These are phyloP conservation scores for Fragum sueziense DNA, from an alignment of 2,888 invertebrate genomes.

Conservation along the genomic window DNA sequence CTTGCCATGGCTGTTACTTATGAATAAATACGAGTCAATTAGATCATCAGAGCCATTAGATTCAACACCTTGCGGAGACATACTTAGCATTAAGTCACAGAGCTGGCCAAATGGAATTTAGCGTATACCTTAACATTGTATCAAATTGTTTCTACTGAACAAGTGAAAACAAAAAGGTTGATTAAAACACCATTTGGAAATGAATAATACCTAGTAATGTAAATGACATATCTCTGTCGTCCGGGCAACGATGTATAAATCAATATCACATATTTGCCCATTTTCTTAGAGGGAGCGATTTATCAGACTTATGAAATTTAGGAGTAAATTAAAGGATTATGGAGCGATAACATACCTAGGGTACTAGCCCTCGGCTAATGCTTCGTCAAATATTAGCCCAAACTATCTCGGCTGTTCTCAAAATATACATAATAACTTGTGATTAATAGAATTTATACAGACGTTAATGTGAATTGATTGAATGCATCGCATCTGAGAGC, in stretches of 20 bases:
- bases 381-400: conserved; percentile 37
- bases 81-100: not conserved
- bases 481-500: too few relatives aligned
- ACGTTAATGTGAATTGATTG: not conserved
- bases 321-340: conserved; percentile 63
- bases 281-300: conserved; percentile 52
- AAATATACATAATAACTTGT: conserved; percentile 4
- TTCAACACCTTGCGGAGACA: not conserved
- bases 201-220: conserved; percentile 20
- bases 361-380: conserved; percentile 43
- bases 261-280: conserved; percentile 53
- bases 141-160: conserved; percentile 3
- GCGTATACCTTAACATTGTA: not conserved
- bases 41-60: too few relatives aligned
- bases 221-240: conserved; percentile 22
- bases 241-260: conserved; percentile 34
- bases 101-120: conserved; percentile 5
- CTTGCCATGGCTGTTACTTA: too few relatives aligned
- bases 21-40: too few relatives aligned
- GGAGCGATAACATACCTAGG: conserved; percentile 53
- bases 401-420: conserved; percentile 2
- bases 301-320: conserved; percentile 62
- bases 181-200: conserved; percentile 21
- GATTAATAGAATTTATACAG: conserved; percentile 8
- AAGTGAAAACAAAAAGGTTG: conserved; percentile 17